These are phyloP conservation scores for Rhodinocichla rosea DNA, from an alignment of 2,113 vertebrate species.

Conservation along the genomic window DNA sequence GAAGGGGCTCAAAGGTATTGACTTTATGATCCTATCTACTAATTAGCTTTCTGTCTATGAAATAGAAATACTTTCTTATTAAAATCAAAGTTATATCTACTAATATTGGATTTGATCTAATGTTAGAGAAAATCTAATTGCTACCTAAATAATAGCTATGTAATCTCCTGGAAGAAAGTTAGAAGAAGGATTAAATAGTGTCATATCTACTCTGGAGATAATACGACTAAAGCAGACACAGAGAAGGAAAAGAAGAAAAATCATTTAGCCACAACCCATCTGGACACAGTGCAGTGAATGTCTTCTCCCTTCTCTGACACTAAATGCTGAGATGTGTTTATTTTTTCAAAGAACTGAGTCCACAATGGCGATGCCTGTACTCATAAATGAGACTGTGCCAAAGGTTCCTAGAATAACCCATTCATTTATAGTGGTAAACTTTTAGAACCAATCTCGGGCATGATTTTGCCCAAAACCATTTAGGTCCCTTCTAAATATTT, in stretches of 20 bases:
- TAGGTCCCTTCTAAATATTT: not conserved
- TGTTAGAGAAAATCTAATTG: constrained; percentile 5
- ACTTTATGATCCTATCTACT: not conserved
- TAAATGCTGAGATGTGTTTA: not conserved
- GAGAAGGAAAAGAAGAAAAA: not conserved
- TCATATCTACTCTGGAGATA: not conserved
- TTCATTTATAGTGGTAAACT: not conserved
- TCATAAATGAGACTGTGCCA: not conserved
- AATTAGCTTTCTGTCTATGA: not conserved
- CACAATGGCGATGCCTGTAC: not conserved
- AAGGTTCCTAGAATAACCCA: not conserved
- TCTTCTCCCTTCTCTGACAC: not conserved
- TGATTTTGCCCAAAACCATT: not conserved
- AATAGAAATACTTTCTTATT: constrained; percentile 11
- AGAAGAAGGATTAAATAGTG: not conserved
- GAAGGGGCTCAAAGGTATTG: not conserved
- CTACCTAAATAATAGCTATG: not conserved
- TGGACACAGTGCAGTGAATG: not conserved
- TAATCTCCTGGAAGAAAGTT: not conserved
- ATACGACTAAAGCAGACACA: not conserved
- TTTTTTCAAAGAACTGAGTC: not conserved
- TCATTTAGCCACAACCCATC: not conserved
- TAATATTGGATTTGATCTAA: not conserved
- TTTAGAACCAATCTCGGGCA: not conserved
- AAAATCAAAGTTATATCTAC: not conserved